Evolutionary conservation across 2,888 invertebrate genomes (phyloP).

Genomic region (Holacanthella duospinosa): DNA sequence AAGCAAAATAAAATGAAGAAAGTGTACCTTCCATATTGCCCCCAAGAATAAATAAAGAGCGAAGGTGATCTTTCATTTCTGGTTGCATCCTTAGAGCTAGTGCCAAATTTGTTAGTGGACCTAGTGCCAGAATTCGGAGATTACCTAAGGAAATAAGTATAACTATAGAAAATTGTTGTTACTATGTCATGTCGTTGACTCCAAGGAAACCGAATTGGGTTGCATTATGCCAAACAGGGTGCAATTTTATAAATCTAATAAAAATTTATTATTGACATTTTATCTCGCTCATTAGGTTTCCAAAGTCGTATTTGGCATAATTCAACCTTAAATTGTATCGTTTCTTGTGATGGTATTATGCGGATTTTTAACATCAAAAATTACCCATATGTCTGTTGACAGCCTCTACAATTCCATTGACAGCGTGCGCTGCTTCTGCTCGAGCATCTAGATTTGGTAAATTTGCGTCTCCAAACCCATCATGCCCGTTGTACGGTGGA

Average conservation of each 20-base stretch:
- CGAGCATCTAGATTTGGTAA: conserved; percentile 25
- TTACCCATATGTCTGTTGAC: conserved; percentile 36
- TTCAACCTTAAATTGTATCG: not conserved
- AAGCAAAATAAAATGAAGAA: too few species aligned
- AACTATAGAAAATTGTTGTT: not conserved
- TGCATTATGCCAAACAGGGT: too few species aligned
- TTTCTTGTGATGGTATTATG: too few species aligned
- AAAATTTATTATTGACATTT: too few species aligned
- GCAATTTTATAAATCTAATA: too few species aligned
- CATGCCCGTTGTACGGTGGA: conserved; percentile 41
- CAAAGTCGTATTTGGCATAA: not conserved
- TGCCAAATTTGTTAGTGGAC: conserved; percentile 70
- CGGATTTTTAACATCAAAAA: too few species aligned
- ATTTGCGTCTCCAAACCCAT: conserved; percentile 40
- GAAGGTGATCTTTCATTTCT: conserved; percentile 19
- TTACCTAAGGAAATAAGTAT: conserved; percentile 34
- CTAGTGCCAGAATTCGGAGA: conserved; percentile 46
- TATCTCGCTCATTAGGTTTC: too few species aligned
- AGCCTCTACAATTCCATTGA: conserved; percentile 34
- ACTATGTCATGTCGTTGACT: not conserved
- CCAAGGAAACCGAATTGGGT: not conserved
- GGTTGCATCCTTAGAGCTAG: conserved; percentile 59
- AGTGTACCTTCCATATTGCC: conserved; percentile 33
- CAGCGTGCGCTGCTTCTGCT: conserved; percentile 38
- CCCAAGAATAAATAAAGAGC: conserved; percentile 30